phyloP scores from a whole-genome alignment of 2,113 vertebrate genomes.

The Sinocyclocheilus rhinocerous region DNA sequence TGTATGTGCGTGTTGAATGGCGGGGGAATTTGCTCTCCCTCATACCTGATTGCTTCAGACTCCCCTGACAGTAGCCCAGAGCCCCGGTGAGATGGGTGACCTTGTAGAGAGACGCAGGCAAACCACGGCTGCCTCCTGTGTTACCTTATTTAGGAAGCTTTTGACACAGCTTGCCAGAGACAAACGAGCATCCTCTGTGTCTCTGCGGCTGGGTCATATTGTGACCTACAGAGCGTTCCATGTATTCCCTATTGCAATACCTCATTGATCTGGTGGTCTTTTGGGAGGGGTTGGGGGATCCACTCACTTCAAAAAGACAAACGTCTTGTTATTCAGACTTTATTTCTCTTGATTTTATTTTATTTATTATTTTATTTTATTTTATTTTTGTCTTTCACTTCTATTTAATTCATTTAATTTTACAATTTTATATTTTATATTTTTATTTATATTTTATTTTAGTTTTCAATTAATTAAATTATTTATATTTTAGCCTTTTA shows the following conservation, averaged over 20 bases:
- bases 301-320: background rate
- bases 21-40: constrained; percentile 30
- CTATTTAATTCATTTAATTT: too few species aligned
- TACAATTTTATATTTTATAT: too few species aligned
- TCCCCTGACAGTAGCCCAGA: constrained; percentile 59
- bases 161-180: constrained; percentile 66
- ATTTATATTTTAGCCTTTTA: too few species aligned
- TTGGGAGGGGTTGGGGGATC: background rate
- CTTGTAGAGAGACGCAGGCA: constrained; percentile 70
- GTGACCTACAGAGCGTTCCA: constrained; percentile 56
- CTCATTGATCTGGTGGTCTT: constrained; percentile 14
- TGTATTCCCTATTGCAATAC: background rate
- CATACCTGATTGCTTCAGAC: constrained; percentile 65
- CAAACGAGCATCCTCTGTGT: constrained; percentile 65
- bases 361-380: background rate
- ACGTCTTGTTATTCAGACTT: background rate
- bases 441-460: background rate
- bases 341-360: background rate
- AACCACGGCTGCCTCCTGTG: constrained; percentile 64
- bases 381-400: too few species aligned
- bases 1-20: constrained; percentile 34
- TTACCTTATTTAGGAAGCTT: constrained; percentile 66
- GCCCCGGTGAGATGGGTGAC: constrained; percentile 62
- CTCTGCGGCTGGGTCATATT: constrained; percentile 59
- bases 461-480: too few species aligned